Evolutionary conservation across 2,113 vertebrate genomes (phyloP).

Genomic region (Ariopsis seemanni): DNA sequence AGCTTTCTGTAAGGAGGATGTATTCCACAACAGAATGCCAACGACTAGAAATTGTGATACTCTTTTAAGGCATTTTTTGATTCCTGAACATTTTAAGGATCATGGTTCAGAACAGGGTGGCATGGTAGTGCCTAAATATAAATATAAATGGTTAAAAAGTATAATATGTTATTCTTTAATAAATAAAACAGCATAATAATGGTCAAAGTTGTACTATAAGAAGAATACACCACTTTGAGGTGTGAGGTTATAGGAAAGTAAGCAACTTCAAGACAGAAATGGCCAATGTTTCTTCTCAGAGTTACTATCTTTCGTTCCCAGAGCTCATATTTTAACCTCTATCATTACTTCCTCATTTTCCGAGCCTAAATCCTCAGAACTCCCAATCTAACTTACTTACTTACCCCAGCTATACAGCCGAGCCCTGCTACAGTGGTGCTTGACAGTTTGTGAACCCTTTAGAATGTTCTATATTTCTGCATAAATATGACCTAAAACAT

Average conservation of each 20-base stretch:
- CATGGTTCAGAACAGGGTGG: too few relatives aligned
- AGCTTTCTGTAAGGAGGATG: neutral
- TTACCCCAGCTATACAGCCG: neutral
- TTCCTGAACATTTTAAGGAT: too few relatives aligned
- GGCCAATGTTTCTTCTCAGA: neutral
- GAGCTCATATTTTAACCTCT: neutral
- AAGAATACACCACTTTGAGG: neutral
- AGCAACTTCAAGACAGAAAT: neutral
- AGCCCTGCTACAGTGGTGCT: too few relatives aligned
- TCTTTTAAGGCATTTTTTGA: neutral
- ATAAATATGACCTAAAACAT: too few relatives aligned
- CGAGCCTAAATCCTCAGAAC: neutral
- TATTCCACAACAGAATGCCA: neutral
- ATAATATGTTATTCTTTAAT: neutral
- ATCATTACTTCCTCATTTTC: neutral
- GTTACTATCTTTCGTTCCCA: neutral
- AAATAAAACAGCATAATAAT: neutral
- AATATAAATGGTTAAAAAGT: neutral
- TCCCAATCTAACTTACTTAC: conserved; percentile 22
- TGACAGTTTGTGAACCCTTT: too few relatives aligned
- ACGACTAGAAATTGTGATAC: neutral
- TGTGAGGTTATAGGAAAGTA: neutral
- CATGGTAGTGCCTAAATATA: neutral
- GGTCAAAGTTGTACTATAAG: neutral
- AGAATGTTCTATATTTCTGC: too few relatives aligned